A percentile compares a stretch with the other conserved stretches of the same genome.
Conservation (phyloP, 2,113 vertebrate species). For the Scopus umbretta region DNA sequence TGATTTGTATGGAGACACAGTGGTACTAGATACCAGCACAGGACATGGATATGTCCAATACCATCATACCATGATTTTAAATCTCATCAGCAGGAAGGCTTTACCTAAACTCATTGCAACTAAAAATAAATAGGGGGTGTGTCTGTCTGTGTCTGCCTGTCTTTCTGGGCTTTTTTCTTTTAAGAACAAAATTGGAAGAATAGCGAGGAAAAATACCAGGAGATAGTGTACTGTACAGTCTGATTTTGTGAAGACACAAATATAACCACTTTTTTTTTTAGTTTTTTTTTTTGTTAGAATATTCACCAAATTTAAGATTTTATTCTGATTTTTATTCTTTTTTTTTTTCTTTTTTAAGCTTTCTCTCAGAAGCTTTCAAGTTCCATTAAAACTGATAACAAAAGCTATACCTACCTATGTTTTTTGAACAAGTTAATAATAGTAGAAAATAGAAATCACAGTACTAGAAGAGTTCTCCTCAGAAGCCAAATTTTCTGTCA, state of each 20-base stretch:
- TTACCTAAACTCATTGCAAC: background rate
- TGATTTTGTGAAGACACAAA: conserved; percentile 25
- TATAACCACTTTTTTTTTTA: background rate
- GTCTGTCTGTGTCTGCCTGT: too few relatives aligned
- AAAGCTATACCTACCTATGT: background rate
- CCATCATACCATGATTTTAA: background rate
- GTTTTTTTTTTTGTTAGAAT: background rate
- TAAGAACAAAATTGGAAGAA: background rate
- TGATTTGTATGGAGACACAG: background rate
- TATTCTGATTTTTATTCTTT: background rate
- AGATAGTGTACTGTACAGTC: conserved; percentile 49
- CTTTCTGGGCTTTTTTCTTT: background rate
- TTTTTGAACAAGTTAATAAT: conserved; percentile 1
- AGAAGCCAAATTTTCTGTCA: background rate
- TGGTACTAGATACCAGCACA: background rate
- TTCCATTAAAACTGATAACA: background rate
- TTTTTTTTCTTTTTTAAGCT: background rate
- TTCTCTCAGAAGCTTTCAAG: background rate
- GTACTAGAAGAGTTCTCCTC: conserved; percentile 26
- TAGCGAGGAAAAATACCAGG: background rate
- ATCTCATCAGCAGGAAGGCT: background rate
- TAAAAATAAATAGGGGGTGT: background rate
- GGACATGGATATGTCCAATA: background rate
- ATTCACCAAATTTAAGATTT: conserved; percentile 7
- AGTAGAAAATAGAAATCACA: conserved; percentile 53